Evolutionary conservation across 2,888 invertebrate species (phyloP), one percentile per base, ranked within the genome.

Genomic region (Lasioglossum zephyrum): DNA sequence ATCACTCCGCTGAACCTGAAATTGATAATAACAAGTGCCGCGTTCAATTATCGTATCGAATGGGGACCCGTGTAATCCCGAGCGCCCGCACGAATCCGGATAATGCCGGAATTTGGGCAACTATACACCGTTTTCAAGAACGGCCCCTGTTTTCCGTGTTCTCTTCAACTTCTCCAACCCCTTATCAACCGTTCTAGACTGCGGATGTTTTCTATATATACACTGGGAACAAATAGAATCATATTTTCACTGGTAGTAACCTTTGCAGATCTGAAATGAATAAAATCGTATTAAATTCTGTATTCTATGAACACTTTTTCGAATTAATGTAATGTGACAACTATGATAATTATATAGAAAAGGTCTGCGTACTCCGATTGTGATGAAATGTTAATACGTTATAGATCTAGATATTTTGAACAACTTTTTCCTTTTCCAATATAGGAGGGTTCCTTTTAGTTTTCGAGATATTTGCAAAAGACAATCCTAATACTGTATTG

Each of bases 11-110:
- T 66, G 57, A 84, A 57, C 77, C 69, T 73, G 84, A 73, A 82
- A 84, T 73, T 73, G 84, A 77, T 77, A 84, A 82, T 82, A 82
- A 77, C 75, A 76, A 84, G 73, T 31, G 66, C 47, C 66, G 22
- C 47, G 66, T 69, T 73, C 63, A 75, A 82, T 83, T 82, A 82
- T 60, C 75, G 72, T 70, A 70, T 82, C 82, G 83, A 72, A 82
- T 63, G 73, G 53, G 47, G 53, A 69, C 11, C 5, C 18, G 31
- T 8, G 26, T 44, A 69, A 74, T 82, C 66, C 44, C 22, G 60
- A 6, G 5, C 60, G 60, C 13, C 60, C 60, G 60, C 13, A 60
- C 13, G 3, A 9, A 53, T 22, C 22, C n/a, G 22, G 53, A 53
- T 53, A 53, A 53, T 53, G 22, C 53, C 53, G n/a, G n/a, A 9